phyloP scores from a whole-genome alignment of 2,797 vertebrate genomes.

The Acomys russatus region DNA sequence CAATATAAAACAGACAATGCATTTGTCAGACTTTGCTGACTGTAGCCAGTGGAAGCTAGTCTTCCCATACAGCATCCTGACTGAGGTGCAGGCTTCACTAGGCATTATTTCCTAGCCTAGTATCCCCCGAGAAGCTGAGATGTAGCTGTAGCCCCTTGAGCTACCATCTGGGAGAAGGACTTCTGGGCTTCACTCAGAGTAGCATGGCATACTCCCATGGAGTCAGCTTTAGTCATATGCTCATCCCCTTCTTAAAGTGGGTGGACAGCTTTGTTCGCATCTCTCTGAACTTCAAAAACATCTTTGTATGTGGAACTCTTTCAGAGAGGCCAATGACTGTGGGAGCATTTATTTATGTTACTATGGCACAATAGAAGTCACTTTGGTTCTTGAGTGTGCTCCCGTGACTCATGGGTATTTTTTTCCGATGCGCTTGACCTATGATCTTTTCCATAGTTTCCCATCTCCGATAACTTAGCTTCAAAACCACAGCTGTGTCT shows the following conservation, averaged over 20 bases:
- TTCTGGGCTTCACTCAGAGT: constrained; percentile 40
- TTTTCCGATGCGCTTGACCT: constrained; percentile 81
- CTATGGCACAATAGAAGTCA: constrained; percentile 78
- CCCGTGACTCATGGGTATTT: constrained; percentile 81
- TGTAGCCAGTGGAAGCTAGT: not conserved
- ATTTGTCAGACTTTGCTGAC: not conserved
- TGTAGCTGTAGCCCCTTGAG: constrained; percentile 10
- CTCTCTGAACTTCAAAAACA: constrained; percentile 77
- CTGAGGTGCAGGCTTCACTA: not conserved
- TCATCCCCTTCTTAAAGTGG: constrained; percentile 29
- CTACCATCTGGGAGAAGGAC: not conserved
- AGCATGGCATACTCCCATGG: constrained; percentile 67
- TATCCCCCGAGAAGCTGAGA: not conserved
- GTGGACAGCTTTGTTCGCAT: constrained; percentile 69
- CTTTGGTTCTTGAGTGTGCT: constrained; percentile 77
- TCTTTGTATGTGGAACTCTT: constrained; percentile 77
- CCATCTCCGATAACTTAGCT: constrained; percentile 67
- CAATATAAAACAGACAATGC: not conserved
- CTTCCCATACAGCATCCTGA: not conserved
- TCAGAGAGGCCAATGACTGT: constrained; percentile 65
- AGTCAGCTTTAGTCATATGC: constrained; percentile 54
- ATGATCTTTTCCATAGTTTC: constrained; percentile 71
- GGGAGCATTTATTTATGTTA: constrained; percentile 82
- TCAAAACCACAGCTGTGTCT: constrained; percentile 82
- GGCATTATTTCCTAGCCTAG: not conserved